These are phyloP conservation scores for Temnothorax nylanderi DNA, from an alignment of 1,140 invertebrate genomes.

Conservation along the genomic window DNA sequence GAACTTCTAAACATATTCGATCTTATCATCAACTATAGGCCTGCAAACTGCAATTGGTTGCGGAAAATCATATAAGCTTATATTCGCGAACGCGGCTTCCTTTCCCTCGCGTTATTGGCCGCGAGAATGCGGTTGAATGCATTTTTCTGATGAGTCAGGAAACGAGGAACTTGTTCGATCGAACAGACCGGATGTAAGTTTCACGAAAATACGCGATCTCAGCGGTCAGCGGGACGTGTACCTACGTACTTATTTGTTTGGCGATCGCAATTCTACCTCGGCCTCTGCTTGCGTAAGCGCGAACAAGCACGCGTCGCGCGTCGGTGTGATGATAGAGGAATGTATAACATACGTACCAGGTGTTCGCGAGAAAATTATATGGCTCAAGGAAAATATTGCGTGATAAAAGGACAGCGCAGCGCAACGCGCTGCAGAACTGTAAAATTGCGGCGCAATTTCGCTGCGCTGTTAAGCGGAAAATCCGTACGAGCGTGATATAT, in stretches of 20 bases:
- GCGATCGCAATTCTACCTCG: constrained; percentile 19
- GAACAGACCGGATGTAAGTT: not conserved
- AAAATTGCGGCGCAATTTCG: constrained; percentile 35
- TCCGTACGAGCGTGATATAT: too few species aligned
- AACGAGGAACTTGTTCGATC: not conserved
- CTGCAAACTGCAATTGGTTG: too few species aligned
- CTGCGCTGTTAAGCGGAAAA: constrained; percentile 10
- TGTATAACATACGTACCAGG: not conserved
- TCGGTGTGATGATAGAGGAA: not conserved
- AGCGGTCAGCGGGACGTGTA: not conserved
- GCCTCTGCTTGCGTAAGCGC: constrained; percentile 7
- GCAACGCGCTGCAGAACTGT: not conserved
- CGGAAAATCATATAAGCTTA: not conserved
- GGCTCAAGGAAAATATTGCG: constrained; percentile 28
- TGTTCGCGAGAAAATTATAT: constrained; percentile 17
- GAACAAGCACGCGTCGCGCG: not conserved
- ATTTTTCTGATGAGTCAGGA: too few species aligned
- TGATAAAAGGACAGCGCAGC: not conserved
- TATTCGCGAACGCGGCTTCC: not conserved
- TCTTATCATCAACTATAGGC: too few species aligned
- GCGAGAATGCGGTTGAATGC: not conserved
- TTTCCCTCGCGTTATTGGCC: not conserved
- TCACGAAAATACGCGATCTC: not conserved
- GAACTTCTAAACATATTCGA: too few species aligned
- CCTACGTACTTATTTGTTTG: too few species aligned